Conservation (phyloP, 2,797 vertebrate genomes). For the Megaceryle alcyon region DNA sequence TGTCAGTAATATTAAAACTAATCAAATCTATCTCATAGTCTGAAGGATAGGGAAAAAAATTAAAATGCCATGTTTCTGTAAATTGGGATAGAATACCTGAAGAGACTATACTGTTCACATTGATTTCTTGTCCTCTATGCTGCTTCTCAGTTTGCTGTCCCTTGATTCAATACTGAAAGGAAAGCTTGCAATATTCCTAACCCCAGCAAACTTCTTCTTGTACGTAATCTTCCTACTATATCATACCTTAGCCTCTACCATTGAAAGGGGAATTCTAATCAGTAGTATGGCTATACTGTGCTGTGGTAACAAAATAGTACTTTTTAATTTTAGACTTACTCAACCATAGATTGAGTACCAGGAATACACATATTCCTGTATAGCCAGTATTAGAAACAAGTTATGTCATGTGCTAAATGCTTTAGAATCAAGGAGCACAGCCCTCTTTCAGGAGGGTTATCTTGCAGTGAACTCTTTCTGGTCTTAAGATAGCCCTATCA, state of each 20-base stretch:
- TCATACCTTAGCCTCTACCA: neutral
- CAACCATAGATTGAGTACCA: neutral
- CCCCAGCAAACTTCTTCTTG: neutral
- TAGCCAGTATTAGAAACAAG: neutral
- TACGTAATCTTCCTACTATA: neutral
- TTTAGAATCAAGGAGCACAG: neutral
- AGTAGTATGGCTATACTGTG: neutral
- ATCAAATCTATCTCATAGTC: neutral
- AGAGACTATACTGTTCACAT: neutral
- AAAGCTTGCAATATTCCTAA: conserved; percentile 21
- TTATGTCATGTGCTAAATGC: neutral
- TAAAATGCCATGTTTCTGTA: neutral
- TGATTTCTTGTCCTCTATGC: neutral
- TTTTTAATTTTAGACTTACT: neutral
- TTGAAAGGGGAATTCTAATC: neutral
- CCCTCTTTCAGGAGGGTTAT: neutral
- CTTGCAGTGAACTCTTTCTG: neutral
- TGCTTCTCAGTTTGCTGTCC: neutral
- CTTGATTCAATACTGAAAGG: neutral
- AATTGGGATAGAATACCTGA: neutral
- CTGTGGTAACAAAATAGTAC: neutral
- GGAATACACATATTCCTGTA: neutral
- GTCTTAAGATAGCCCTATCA: neutral
- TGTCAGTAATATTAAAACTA: neutral
- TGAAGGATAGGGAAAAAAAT: neutral